These are phyloP conservation scores for Adrianichthys oophorus DNA, from an alignment of 2,797 vertebrate species.

Conservation along the genomic window DNA sequence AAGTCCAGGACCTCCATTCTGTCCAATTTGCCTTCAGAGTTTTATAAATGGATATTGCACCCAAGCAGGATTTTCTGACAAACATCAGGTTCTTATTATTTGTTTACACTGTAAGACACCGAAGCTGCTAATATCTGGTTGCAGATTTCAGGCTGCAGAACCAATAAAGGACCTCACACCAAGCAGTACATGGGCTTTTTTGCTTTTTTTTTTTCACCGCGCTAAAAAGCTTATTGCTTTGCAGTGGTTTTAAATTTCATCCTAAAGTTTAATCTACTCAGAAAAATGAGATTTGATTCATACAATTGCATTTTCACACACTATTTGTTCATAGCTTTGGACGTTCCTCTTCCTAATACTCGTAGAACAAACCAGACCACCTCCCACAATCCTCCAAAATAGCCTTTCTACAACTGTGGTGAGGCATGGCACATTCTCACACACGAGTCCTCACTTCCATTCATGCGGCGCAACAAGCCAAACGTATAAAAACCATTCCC, in stretches of 20 bases:
- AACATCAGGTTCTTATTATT: conserved; percentile 82
- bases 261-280: conserved; percentile 26
- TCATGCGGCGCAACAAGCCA: conserved; percentile 69
- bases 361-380: conserved; percentile 61
- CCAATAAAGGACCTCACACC: conserved; percentile 61
- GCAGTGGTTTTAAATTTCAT: conserved; percentile 31
- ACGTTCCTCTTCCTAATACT: conserved; percentile 20
- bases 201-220: conserved; percentile 47
- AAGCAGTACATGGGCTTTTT: conserved; percentile 52
- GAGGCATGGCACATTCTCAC: conserved; percentile 56
- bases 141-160: conserved; percentile 68
- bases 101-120: conserved; percentile 74
- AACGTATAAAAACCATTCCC: conserved; percentile 73
- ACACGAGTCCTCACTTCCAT: conserved; percentile 65
- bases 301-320: conserved; percentile 31
- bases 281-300: conserved; percentile 35
- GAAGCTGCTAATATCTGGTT: conserved; percentile 80
- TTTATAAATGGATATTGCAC: conserved; percentile 82
- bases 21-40: conserved; percentile 68
- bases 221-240: conserved; percentile 42
- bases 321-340: conserved; percentile 23
- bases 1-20: conserved; percentile 73
- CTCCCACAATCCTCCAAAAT: conserved; percentile 60
- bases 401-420: conserved; percentile 58
- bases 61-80: conserved; percentile 71